Conservation (phyloP, 1,140 invertebrate species). For the Hestina assimilis region DNA sequence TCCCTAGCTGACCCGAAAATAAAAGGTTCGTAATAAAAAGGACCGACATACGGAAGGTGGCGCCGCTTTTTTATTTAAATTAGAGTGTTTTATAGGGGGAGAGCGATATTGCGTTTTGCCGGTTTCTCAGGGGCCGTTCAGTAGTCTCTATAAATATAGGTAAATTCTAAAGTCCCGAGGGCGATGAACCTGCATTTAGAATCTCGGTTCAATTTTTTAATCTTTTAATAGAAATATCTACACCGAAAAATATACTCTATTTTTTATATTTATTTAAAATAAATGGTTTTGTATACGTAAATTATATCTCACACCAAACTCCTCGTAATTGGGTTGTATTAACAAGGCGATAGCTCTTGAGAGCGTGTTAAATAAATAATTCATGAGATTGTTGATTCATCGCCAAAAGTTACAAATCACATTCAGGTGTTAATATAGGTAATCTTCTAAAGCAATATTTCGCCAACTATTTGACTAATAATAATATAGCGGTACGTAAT, state of each 20-base stretch:
- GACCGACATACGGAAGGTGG: conserved; percentile 77
- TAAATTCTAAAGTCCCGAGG: conserved; percentile 43
- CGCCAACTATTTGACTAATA: conserved; percentile 19
- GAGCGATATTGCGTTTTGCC: conserved; percentile 75
- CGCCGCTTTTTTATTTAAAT: conserved; percentile 78
- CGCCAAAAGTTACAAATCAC: conserved; percentile 48
- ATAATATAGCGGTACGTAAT: conserved; percentile 10
- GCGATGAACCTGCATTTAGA: conserved; percentile 44
- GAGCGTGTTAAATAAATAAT: conserved; percentile 54
- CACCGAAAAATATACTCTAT: background rate
- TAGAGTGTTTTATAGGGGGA: conserved; percentile 77
- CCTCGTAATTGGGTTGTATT: background rate
- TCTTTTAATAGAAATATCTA: background rate
- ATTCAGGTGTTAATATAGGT: conserved; percentile 39
- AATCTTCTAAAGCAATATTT: conserved; percentile 30
- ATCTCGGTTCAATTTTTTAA: background rate
- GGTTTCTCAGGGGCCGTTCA: conserved; percentile 60
- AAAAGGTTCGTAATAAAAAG: conserved; percentile 78
- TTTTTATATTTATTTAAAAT: background rate
- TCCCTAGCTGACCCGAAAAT: conserved; percentile 77
- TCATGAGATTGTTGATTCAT: conserved; percentile 52
- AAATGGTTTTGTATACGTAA: no score
- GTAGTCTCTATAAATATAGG: conserved; percentile 54
- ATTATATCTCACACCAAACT: background rate
- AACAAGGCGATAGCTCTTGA: conserved; percentile 22